Conservation (phyloP, 1,140 invertebrate species). For the Hyposmocoma kahamanoa region DNA sequence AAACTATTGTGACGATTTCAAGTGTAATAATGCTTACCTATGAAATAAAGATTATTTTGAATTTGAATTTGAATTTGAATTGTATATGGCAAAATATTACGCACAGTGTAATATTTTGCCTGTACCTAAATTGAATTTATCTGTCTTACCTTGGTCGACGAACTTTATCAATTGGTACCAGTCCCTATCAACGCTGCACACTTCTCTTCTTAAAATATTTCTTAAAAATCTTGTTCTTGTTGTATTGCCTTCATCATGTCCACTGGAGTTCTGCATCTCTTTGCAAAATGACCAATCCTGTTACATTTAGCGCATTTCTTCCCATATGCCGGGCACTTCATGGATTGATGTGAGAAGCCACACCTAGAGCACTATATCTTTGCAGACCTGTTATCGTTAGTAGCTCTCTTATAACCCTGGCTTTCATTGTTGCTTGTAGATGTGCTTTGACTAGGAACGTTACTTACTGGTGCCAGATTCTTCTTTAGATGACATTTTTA, state of each 20-base stretch:
- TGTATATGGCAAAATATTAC: too few species aligned
- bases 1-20: too few species aligned
- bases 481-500: slow-evolving; percentile 3
- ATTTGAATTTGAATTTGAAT: too few species aligned
- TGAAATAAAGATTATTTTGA: too few species aligned
- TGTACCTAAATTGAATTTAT: slow-evolving; percentile 7
- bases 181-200: background rate
- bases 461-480: background rate
- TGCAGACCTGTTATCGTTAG: background rate
- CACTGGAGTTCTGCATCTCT: background rate
- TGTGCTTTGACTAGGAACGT: background rate
- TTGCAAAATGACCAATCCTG: background rate
- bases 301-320: background rate
- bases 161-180: background rate
- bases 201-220: background rate
- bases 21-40: too few species aligned
- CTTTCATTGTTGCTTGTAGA: background rate
- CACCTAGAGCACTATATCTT: background rate
- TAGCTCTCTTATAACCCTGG: background rate
- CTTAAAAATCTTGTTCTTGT: background rate
- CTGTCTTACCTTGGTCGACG: background rate
- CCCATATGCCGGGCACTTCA: slow-evolving; percentile 3
- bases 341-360: background rate
- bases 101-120: too few species aligned
- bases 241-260: background rate